These are phyloP conservation scores for Acronicta aceris DNA, from an alignment of 2,888 invertebrate genomes.

Conservation along the genomic window DNA sequence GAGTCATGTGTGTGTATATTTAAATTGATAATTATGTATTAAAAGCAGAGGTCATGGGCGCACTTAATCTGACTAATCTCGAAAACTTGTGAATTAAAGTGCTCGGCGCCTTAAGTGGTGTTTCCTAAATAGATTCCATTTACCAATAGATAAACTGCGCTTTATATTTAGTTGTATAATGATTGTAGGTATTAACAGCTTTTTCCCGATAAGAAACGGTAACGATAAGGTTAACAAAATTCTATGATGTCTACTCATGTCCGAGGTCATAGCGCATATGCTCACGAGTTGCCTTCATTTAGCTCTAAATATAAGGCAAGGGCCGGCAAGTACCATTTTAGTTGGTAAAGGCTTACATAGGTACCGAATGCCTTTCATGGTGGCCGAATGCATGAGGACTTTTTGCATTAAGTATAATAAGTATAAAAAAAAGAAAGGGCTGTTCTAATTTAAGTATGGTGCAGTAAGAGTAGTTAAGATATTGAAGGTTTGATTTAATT, in stretches of 20 bases:
- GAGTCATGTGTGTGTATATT: constrained; percentile 58
- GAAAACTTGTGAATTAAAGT: constrained; percentile 47
- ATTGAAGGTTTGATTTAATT: too few species aligned
- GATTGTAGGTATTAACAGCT: constrained; percentile 17
- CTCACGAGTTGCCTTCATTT: too few species aligned
- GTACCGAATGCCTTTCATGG: too few species aligned
- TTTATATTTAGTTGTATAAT: constrained; percentile 9
- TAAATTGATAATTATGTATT: constrained; percentile 69
- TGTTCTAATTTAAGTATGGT: too few species aligned
- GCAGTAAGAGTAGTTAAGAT: too few species aligned
- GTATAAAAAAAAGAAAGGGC: too few species aligned
- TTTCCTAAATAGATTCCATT: constrained; percentile 53
- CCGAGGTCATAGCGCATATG: neutral
- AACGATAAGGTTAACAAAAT: constrained; percentile 15
- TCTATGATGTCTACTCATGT: constrained; percentile 3
- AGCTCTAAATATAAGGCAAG: too few species aligned
- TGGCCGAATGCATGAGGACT: too few species aligned
- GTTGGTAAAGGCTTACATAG: too few species aligned
- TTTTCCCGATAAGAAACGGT: constrained; percentile 25
- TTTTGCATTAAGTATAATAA: too few species aligned
- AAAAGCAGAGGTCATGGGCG: constrained; percentile 75
- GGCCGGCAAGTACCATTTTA: too few species aligned
- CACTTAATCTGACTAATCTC: constrained; percentile 50
- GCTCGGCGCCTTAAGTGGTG: constrained; percentile 33
- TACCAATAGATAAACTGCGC: constrained; percentile 41